Evolutionary conservation across 2,113 vertebrate genomes (phyloP).

Genomic region (Gasterosteus aculeatus): DNA sequence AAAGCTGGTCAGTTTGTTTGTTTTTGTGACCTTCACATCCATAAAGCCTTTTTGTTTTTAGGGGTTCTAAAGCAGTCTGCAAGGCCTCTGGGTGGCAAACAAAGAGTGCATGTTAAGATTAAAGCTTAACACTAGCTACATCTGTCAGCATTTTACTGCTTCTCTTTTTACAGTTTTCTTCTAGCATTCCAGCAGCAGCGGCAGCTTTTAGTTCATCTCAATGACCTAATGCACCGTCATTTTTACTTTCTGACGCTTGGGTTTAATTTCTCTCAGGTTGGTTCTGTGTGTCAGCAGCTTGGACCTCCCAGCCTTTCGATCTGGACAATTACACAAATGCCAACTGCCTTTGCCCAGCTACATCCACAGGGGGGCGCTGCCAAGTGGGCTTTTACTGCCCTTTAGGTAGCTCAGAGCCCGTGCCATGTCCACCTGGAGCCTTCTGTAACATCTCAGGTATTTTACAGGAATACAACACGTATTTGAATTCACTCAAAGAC

Average conservation of each 20-base stretch:
- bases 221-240: conserved; percentile 11
- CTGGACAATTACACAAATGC: conserved; percentile 94
- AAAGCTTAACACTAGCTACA: conserved; percentile 11
- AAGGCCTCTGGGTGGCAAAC: conserved; percentile 7
- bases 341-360: conserved; percentile 93
- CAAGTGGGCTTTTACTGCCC: conserved; percentile 89
- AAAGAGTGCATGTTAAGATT: conserved; percentile 28
- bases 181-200: conserved; percentile 12
- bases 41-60: conserved; percentile 27
- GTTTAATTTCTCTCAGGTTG: conserved; percentile 82
- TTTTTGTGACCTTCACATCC: conserved; percentile 24
- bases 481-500: neutral
- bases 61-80: conserved; percentile 19
- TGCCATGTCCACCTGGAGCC: conserved; percentile 83
- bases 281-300: conserved; percentile 93
- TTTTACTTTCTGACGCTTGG: neutral
- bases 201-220: conserved; percentile 28
- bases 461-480: neutral
- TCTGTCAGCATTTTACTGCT: conserved; percentile 4
- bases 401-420: conserved; percentile 86
- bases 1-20: conserved; percentile 85
- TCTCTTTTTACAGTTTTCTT: neutral
- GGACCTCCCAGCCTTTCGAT: conserved; percentile 92
- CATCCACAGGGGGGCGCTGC: conserved; percentile 90
- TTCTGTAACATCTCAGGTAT: conserved; percentile 90